phyloP scores from a whole-genome alignment of 2,113 vertebrate genomes.

The Gopherus flavomarginatus region DNA sequence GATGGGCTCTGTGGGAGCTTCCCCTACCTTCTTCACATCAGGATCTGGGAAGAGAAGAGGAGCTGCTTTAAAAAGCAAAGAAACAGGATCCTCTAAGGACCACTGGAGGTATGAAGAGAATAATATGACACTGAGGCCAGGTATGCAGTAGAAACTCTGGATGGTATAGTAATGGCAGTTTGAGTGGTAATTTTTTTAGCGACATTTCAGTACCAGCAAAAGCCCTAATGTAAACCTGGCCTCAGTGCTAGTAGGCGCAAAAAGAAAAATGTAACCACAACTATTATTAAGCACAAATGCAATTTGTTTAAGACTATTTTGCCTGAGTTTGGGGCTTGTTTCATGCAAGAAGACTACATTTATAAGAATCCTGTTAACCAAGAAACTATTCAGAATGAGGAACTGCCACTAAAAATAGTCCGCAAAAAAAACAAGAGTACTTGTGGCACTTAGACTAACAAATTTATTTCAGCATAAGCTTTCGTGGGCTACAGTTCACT shows the following conservation, averaged over 20 bases:
- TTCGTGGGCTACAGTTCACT: too few relatives aligned
- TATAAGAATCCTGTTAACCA: not conserved
- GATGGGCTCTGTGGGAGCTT: not conserved
- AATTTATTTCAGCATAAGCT: too few relatives aligned
- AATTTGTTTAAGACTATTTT: not conserved
- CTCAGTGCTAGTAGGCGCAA: not conserved
- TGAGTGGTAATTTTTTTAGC: not conserved
- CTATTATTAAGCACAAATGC: not conserved
- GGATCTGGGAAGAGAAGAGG: not conserved
- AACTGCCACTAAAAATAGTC: not conserved
- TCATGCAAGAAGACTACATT: not conserved
- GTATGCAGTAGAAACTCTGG: not conserved
- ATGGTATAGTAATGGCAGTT: too few relatives aligned
- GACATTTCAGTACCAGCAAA: not conserved
- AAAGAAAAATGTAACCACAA: not conserved
- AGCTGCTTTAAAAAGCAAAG: not conserved
- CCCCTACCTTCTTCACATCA: not conserved
- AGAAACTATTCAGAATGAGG: not conserved
- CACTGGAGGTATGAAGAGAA: not conserved
- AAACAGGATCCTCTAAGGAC: not conserved
- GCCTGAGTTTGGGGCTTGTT: accelerated
- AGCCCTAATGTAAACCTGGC: not conserved
- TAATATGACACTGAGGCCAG: not conserved
- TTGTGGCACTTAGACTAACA: too few relatives aligned
- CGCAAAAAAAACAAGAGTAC: too few relatives aligned